phyloP scores from a whole-genome alignment of 2,113 vertebrate genomes.

The Bettongia penicillata region DNA sequence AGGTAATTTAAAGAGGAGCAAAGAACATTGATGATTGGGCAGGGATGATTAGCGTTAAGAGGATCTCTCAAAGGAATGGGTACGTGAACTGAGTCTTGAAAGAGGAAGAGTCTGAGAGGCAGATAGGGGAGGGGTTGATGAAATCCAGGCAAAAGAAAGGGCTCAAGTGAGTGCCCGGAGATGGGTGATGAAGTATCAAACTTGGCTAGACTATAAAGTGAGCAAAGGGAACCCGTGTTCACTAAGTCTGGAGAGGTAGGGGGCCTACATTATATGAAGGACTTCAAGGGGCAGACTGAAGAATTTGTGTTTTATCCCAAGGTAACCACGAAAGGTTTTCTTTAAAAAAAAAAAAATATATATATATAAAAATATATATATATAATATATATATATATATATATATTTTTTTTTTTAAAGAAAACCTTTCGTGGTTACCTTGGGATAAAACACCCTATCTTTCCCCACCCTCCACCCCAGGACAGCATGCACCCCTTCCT shows the following conservation, averaged over 20 bases:
- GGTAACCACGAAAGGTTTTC: not conserved
- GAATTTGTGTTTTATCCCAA: not conserved
- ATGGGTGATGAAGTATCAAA: not conserved
- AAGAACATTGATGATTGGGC: not conserved
- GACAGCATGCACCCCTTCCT: no score
- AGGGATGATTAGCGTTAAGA: not conserved
- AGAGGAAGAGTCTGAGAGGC: not conserved
- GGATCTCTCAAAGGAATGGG: not conserved
- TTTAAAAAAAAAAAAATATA: no score
- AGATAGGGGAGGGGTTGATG: not conserved
- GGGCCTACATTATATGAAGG: not conserved
- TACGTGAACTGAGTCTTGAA: not conserved
- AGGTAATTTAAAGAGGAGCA: not conserved
- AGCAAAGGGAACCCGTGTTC: not conserved
- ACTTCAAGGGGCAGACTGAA: not conserved
- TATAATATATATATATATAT: no score
- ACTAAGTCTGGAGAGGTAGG: not conserved
- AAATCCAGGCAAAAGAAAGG: not conserved
- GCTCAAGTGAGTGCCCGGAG: not conserved
- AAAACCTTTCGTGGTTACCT: no score
- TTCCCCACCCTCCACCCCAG: no score
- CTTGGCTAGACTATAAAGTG: not conserved
- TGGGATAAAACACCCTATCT: no score
- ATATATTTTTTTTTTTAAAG: no score
- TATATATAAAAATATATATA: no score